Evolutionary conservation across 2,888 invertebrate species (phyloP).

Genomic region (Agrypnus murinus): DNA sequence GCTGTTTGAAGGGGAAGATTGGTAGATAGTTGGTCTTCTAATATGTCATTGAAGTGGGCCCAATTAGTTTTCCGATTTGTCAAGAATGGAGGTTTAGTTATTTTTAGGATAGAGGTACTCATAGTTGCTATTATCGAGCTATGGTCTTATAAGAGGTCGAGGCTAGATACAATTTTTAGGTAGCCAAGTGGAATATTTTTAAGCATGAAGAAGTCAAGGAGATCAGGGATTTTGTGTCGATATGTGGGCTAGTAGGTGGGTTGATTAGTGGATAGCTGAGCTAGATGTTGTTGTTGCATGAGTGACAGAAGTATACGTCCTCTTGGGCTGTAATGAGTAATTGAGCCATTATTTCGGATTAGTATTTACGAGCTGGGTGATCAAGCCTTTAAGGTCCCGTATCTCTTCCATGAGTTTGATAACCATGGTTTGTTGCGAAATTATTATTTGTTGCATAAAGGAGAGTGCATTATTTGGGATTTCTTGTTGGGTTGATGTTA

Average conservation of each 20-base stretch:
- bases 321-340: no score
- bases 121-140: neutral
- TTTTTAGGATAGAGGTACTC: neutral
- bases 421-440: constrained; percentile 24
- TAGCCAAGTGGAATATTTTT: constrained; percentile 1
- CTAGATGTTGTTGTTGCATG: constrained; percentile 1
- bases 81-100: neutral
- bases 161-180: neutral
- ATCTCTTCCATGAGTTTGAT: no score
- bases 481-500: no score
- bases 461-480: constrained; percentile 27
- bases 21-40: no score
- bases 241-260: neutral
- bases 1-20: no score
- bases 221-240: neutral
- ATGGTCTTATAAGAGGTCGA: no score
- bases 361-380: no score
- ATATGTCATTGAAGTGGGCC: no score
- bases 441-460: constrained; percentile 28
- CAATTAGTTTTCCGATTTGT: no score
- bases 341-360: no score
- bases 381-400: no score
- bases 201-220: neutral
- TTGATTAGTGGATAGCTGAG: neutral
- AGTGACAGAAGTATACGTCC: neutral